These are phyloP conservation scores for Onychomys arenicola DNA, from an alignment of 2,797 vertebrate species.

Conservation along the genomic window DNA sequence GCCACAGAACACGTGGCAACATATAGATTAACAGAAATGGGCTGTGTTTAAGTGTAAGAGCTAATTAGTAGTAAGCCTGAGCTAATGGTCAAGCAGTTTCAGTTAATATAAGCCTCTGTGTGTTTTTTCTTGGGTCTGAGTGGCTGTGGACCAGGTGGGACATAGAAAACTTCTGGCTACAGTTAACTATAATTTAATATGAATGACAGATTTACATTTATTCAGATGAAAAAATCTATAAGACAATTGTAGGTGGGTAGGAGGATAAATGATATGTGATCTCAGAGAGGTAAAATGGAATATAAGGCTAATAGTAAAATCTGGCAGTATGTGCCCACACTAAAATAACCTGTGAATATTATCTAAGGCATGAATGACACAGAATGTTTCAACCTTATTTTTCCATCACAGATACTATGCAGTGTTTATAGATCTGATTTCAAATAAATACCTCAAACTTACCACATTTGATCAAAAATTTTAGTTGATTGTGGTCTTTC, in stretches of 20 bases:
- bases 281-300: not conserved
- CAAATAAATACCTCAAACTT: not conserved
- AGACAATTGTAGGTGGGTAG: not conserved
- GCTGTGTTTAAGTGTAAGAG: too few relatives aligned
- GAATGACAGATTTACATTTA: not conserved
- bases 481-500: not conserved
- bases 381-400: not conserved
- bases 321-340: not conserved
- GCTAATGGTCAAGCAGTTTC: too few relatives aligned
- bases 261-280: not conserved
- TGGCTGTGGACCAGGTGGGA: rapidly evolving
- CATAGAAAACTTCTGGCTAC: too few relatives aligned
- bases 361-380: not conserved
- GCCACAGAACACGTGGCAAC: too few relatives aligned
- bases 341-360: not conserved
- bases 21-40: too few relatives aligned
- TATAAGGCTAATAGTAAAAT: not conserved
- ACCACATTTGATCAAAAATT: not conserved
- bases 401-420: not conserved
- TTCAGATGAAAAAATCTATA: not conserved
- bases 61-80: too few relatives aligned
- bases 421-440: not conserved
- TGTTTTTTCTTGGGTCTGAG: too few relatives aligned
- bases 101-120: too few relatives aligned
- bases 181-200: not conserved